phyloP scores from a whole-genome alignment of 30 jellyfish, hydroid and myxozoan species.

The Turritopsis rubra region DNA sequence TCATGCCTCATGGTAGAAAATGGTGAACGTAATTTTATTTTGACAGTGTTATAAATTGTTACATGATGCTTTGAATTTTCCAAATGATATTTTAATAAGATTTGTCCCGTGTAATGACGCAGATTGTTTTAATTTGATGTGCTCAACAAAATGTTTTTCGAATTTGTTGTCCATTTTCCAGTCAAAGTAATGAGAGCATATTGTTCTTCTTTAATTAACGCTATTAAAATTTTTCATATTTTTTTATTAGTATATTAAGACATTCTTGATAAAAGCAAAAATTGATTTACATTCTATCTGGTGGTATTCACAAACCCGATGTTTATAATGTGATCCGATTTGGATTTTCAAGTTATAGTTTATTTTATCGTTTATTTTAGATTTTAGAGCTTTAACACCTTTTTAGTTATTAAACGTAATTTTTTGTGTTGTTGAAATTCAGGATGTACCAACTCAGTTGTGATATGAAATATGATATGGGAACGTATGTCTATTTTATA shows the following conservation, averaged over 20 bases:
- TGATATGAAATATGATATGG: background rate
- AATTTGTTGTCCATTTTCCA: background rate
- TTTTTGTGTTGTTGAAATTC: background rate
- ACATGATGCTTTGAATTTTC: background rate
- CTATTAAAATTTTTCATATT: too few relatives aligned
- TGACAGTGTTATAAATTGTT: background rate
- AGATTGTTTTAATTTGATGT: background rate
- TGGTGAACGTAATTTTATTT: background rate
- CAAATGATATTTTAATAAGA: background rate
- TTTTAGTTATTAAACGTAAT: too few relatives aligned
- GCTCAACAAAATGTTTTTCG: background rate
- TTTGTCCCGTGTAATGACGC: background rate
- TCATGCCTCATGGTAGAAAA: background rate
- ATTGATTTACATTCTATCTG: too few relatives aligned
- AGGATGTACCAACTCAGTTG: background rate
- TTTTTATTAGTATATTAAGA: too few relatives aligned
- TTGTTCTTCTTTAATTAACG: too few relatives aligned
- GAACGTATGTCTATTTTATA: background rate
- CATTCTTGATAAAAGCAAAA: too few relatives aligned
- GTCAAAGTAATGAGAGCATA: background rate
- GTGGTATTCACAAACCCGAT: too few relatives aligned
- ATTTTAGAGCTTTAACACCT: too few relatives aligned
- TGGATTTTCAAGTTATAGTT: too few relatives aligned
- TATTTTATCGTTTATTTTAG: too few relatives aligned
- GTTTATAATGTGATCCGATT: too few relatives aligned